Evolutionary conservation across 2,113 vertebrate species (phyloP).

Genomic region (Corythoichthys intestinalis): DNA sequence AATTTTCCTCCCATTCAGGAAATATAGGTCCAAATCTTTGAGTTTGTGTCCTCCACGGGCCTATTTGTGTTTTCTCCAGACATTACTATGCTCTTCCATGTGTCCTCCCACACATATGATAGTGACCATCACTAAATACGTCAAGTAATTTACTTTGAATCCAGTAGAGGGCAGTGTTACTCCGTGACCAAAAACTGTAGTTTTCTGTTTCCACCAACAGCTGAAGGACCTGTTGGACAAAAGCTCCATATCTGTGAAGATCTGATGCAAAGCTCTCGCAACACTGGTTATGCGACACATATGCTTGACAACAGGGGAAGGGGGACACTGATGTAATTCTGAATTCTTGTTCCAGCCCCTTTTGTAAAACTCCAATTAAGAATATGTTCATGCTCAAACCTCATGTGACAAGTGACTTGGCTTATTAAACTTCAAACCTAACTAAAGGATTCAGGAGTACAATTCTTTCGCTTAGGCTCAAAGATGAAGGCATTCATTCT

Average conservation of each 20-base stretch:
- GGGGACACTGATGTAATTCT: conserved; percentile 9
- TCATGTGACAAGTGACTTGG: conserved; percentile 12
- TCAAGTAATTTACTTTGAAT: not conserved
- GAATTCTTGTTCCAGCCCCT: conserved; percentile 3
- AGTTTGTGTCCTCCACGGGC: not conserved
- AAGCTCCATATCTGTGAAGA: conserved; percentile 6
- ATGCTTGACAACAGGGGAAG: not conserved
- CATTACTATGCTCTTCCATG: not conserved
- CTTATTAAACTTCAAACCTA: conserved; percentile 22
- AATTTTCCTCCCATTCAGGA: not conserved
- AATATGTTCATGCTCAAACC: conserved; percentile 12
- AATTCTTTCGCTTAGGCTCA: too few species aligned
- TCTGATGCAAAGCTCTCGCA: conserved; percentile 35
- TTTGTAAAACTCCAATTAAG: conserved; percentile 26
- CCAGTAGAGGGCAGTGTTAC: conserved; percentile 60
- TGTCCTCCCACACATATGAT: too few species aligned
- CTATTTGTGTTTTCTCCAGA: not conserved
- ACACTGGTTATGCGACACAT: conserved; percentile 12
- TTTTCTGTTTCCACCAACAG: conserved; percentile 23
- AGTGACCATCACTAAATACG: too few species aligned
- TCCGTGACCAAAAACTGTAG: conserved; percentile 7
- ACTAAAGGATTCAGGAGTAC: too few species aligned
- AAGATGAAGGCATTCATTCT: too few species aligned
- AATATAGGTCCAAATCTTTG: not conserved
- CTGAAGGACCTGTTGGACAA: conserved; percentile 31